Percentiles rank a stretch among this genome's conserved stretches.
phyloP scores from a whole-genome alignment of 2,113 vertebrate species.

The Rousettus leschenaultii region DNA sequence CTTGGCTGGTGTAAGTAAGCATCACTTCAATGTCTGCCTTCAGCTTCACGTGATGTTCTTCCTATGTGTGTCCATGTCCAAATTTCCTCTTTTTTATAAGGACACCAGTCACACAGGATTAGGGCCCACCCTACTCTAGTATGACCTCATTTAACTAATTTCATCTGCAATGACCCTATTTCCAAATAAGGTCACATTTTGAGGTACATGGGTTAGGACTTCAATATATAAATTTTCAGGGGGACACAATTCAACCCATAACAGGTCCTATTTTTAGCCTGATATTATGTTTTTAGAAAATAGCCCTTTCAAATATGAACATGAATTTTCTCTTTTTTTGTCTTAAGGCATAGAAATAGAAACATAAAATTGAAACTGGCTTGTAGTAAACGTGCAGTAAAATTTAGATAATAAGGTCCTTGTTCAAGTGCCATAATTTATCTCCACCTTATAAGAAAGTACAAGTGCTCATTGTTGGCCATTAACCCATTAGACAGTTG shows the following conservation, averaged over 20 bases:
- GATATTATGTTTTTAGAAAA: not conserved
- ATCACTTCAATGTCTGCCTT: not conserved
- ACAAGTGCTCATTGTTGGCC: conserved; percentile 38
- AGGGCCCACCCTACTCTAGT: not conserved
- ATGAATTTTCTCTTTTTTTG: not conserved
- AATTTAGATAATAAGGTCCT: conserved; percentile 29
- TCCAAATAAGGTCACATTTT: not conserved
- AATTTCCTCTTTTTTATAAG: not conserved
- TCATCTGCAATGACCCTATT: not conserved
- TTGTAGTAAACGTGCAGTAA: not conserved
- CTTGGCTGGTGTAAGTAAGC: not conserved
- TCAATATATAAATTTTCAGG: not conserved
- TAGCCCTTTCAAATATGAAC: not conserved
- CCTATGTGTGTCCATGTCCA: not conserved
- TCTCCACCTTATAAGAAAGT: conserved; percentile 13
- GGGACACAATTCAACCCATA: not conserved
- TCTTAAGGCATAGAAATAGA: not conserved
- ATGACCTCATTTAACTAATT: not conserved
- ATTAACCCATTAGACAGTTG: not conserved
- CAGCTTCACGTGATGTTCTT: not conserved
- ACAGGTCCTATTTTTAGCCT: not conserved
- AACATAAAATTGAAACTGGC: conserved; percentile 12
- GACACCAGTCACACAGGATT: not conserved
- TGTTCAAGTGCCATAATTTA: conserved; percentile 12
- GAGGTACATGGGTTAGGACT: not conserved